phyloP scores from a whole-genome alignment of 2,797 vertebrate species.

The Artibeus lituratus region DNA sequence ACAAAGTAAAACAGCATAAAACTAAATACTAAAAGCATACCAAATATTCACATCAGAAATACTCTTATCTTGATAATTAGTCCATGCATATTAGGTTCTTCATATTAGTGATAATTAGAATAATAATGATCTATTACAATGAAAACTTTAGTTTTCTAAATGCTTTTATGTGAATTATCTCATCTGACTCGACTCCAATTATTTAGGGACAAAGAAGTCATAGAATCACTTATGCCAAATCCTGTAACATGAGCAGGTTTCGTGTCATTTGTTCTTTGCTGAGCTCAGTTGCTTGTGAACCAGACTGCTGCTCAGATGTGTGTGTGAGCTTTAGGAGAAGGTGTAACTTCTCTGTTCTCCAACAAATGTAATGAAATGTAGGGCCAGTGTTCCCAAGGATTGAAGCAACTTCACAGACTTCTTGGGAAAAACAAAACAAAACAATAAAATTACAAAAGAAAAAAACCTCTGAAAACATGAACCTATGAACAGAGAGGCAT shows the following conservation, averaged over 20 bases:
- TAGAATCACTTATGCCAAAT: slow-evolving; percentile 46
- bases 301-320: neutral
- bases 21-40: slow-evolving; percentile 43
- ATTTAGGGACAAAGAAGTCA: slow-evolving; percentile 70
- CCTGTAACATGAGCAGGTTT: slow-evolving; percentile 35
- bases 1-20: slow-evolving; percentile 64
- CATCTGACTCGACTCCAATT: slow-evolving; percentile 67
- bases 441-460: neutral
- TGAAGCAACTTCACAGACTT: neutral
- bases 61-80: slow-evolving; percentile 70
- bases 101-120: slow-evolving; percentile 73
- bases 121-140: slow-evolving; percentile 71
- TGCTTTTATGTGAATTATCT: slow-evolving; percentile 65
- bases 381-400: neutral
- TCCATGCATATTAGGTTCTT: slow-evolving; percentile 71
- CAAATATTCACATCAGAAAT: slow-evolving; percentile 68
- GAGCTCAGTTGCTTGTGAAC: neutral
- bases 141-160: slow-evolving; percentile 69
- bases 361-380: neutral
- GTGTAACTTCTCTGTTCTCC: neutral
- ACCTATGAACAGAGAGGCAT: neutral
- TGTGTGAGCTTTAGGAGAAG: neutral
- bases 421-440: neutral
- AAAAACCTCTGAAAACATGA: neutral
- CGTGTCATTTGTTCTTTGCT: neutral